Base-by-base conservation (phyloP, 2,113 vertebrate genomes). In the Tachysurus vachellii region DNA sequence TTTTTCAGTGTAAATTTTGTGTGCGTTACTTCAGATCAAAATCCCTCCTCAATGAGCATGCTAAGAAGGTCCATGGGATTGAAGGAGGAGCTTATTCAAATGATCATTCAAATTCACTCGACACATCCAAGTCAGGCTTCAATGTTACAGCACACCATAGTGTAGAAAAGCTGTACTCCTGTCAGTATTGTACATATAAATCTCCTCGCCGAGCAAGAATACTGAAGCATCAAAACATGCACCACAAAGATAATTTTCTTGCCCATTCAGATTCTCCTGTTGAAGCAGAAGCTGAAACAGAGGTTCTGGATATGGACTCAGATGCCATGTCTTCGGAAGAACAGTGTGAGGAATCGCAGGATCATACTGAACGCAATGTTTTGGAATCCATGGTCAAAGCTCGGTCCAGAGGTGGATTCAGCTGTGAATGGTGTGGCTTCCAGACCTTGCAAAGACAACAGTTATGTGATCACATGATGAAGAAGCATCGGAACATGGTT, bases 1-100 rank as follows among this genome's bases (percentile, higher is more conserved):
- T 99, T 96, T 99, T 98, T 92, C 98, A 99, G 92, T 99, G 98
- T 96, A 99, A 98, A 92, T 99, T 97, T 93, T 99, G 98, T 88
- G 95, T 99, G 91, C 98, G 97, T 92, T 99, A 99, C 94, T 99
- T 99, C 94, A 96, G 97, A 93, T 99, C 98, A 31, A 98, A 98
- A 96, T 96, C 96, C 84, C 97, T 99, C 90, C 96, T 99, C 89
- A 96, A 95, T 89, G 98, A 99, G 91, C 98, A 99, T 91, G 97
- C 96, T 28, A 96, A 96, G 87, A 99, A 99, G 91, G 96, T 99
- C 91, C 98, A 99, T 85, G 95, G 96, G 79, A 82, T 92, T 23
- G 62, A 73, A 76, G 94, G 95, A 87, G 95, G 96, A 64, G 91
- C 93, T 19, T 91, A 91, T 0, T 80, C 82, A 53, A 94, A 93